A percentile compares a stretch with the other conserved stretches of the same genome.
Conservation (phyloP, 2,113 vertebrate species). For the Pseudopodoces humilis region DNA sequence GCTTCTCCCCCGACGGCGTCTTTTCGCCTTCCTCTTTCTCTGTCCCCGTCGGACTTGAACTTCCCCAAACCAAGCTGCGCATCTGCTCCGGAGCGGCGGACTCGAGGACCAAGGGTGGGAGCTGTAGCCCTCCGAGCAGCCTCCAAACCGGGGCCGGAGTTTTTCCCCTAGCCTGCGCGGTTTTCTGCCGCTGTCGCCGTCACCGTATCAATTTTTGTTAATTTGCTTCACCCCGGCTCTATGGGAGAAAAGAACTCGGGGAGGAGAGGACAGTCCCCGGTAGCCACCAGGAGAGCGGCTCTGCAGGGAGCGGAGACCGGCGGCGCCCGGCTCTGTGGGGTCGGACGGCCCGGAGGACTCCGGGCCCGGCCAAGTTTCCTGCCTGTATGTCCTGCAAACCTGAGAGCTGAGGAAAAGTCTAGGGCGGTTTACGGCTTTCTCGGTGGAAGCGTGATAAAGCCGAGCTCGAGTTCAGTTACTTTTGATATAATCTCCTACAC, state of each 20-base stretch:
- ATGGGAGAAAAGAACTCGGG: background rate
- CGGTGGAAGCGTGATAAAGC: background rate
- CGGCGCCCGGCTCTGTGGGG: background rate
- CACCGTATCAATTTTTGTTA: background rate
- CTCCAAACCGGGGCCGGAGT: fast-evolving
- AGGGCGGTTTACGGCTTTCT: background rate
- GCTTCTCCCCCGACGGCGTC: background rate
- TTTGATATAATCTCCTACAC: background rate
- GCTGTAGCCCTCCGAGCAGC: background rate
- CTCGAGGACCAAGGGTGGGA: background rate
- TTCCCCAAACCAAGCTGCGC: background rate
- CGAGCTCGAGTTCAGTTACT: background rate
- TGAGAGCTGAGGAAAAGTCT: background rate
- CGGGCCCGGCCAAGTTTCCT: too few species aligned
- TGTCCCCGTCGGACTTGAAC: background rate
- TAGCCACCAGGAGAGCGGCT: background rate
- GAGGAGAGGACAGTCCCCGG: background rate
- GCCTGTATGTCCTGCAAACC: background rate
- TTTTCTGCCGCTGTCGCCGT: background rate
- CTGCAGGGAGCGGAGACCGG: background rate
- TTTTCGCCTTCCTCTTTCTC: background rate
- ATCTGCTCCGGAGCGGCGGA: background rate
- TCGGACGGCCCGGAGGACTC: background rate
- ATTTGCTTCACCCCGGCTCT: background rate
- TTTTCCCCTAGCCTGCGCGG: fast-evolving